These are phyloP conservation scores for Streblospio benedicti DNA, from an alignment of 1,140 invertebrate species.

Conservation along the genomic window DNA sequence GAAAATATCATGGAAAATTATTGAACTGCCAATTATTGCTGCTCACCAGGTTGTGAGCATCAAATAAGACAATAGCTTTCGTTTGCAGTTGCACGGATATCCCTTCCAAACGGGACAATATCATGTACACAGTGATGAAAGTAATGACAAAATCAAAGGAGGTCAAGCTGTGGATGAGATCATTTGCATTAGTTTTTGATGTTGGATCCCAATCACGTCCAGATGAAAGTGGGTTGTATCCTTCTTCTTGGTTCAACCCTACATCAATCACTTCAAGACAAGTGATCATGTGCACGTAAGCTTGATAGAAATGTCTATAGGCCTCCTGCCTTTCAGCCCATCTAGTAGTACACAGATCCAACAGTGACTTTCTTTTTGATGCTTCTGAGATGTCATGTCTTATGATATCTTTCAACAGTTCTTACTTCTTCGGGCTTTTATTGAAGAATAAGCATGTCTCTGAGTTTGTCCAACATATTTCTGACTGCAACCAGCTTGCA, in stretches of 20 bases:
- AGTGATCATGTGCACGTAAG: not conserved
- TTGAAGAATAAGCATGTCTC: not conserved
- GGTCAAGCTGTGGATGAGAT: not conserved
- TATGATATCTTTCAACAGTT: not conserved
- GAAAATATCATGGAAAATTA: not conserved
- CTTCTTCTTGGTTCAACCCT: not conserved
- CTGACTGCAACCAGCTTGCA: not conserved
- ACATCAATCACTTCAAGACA: not conserved
- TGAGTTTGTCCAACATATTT: too few relatives aligned
- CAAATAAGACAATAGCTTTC: not conserved
- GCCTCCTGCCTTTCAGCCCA: not conserved
- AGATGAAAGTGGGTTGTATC: not conserved
- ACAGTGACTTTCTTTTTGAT: not conserved
- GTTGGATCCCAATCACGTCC: not conserved
- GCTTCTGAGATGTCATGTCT: not conserved
- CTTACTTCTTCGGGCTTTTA: not conserved
- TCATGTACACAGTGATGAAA: not conserved
- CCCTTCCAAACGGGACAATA: not conserved
- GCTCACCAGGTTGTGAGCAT: not conserved
- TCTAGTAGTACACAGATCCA: not conserved
- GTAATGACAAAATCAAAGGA: not conserved
- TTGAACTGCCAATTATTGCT: not conserved
- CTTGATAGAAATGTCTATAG: not conserved
- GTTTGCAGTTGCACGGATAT: not conserved
- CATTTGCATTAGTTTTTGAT: not conserved